phyloP scores from a whole-genome alignment of 2,888 invertebrate genomes.

The Erebia aethiops region DNA sequence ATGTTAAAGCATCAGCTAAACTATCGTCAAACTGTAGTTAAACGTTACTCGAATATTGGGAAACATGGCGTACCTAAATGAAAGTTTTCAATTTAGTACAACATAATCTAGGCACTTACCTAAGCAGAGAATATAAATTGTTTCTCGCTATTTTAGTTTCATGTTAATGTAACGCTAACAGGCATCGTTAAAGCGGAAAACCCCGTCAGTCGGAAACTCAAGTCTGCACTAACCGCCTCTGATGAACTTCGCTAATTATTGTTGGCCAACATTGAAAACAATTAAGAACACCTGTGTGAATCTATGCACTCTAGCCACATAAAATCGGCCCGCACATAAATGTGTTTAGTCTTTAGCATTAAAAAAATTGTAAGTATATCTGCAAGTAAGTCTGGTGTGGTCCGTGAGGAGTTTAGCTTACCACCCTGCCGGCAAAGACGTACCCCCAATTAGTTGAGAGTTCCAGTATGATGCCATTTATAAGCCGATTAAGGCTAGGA shows the following conservation, averaged over 20 bases:
- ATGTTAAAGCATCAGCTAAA: too few relatives aligned
- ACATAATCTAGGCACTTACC: neutral
- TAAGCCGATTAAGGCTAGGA: too few relatives aligned
- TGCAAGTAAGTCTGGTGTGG: too few relatives aligned
- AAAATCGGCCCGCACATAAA: neutral
- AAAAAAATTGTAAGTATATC: too few relatives aligned
- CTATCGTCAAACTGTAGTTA: too few relatives aligned
- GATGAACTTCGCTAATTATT: constrained; percentile 60
- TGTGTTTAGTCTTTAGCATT: too few relatives aligned
- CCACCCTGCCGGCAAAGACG: too few relatives aligned
- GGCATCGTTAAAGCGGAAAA: constrained; percentile 65
- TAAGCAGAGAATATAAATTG: neutral
- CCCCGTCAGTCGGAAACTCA: constrained; percentile 60
- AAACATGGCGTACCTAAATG: too few relatives aligned
- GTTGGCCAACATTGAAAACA: constrained; percentile 64
- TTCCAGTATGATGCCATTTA: too few relatives aligned
- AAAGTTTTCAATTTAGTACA: neutral
- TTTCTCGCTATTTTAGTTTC: constrained; percentile 9
- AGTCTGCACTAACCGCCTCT: constrained; percentile 50
- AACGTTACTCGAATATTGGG: too few relatives aligned
- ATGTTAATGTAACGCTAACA: constrained; percentile 58
- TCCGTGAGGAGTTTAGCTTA: too few relatives aligned
- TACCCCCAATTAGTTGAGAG: too few relatives aligned
- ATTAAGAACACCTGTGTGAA: constrained; percentile 57
- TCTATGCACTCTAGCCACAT: constrained; percentile 45